Base-by-base conservation (phyloP, 2,888 invertebrate species). In the Thyatira batis region DNA sequence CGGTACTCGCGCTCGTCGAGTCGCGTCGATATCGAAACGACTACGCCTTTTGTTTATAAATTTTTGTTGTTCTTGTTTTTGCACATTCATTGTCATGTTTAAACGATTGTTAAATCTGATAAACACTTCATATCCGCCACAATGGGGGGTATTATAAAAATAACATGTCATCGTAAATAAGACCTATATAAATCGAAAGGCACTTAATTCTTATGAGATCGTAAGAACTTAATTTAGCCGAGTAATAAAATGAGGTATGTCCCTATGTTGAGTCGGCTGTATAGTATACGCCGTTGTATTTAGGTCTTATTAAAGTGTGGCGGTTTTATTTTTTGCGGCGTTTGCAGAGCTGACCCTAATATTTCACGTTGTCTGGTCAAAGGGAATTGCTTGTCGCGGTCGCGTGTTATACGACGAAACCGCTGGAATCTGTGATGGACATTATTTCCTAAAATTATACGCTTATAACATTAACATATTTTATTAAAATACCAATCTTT, bases 351-450 rank as follows among this genome's bases (percentile, higher is more conserved):
- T 65, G 82, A 88, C 86, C 87, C 78, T 85, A 85, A 85, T 89
- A 88, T 84, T 83, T 89, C 81, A 87, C 71, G 64, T 69, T 68
- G 78, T 74, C 76, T 80, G 83, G 75, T 80, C 79, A 76, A 78
- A 78, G 81, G 73, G 71, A 74, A 81, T 80, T 75, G 76, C 63
- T 72, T 73, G 75, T 78, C 76, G 76, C 64, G 77, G 75, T 77
- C 73, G 57, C 55, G 55, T 68, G 57, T 61, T 67, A 59, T 67
- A 65, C 63, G 62, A 64, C 66, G 64, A 67, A 66, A 66, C 68
- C 63, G 63, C 64, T 61, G 70, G 69, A 71, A 65, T 71, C 57
- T 71, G 64, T 65, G 58, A 71, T 69, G 63, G 57, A 69, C 39
- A n/a, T 5, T 39, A 39, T 39, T 39, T 39, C 6, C 17, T 5